Evolutionary conservation across 2,797 vertebrate genomes (phyloP), one percentile per base, ranked within the genome.

Genomic region (Enteromius treurensis): DNA sequence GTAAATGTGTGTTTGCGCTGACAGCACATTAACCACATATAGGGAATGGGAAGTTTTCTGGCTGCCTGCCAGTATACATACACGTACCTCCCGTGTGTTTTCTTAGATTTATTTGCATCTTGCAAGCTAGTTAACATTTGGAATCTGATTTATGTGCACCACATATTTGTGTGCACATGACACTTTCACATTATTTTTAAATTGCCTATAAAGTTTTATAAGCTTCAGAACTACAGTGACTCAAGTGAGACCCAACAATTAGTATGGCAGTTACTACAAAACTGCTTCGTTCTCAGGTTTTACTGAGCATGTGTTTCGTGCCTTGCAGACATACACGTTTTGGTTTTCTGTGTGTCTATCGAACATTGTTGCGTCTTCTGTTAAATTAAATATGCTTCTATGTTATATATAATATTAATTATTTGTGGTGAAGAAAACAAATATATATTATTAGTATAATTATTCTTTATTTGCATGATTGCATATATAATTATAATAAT

Each of bases 1-100:
- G n/a, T 85, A 34, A 82, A 80, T 23, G 89, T 91, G 87, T 45
- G 19, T 45, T 82, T 70, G n/a, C 1, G 1, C 19, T 53, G 70
- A 83, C 53, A 69, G 69, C 23, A 49, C 4, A 58, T 42, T 26
- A 70, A 14, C 47, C 32, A 26, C 77, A 67, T 45, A 19, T 40
- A 53, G 34, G 14, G 34, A n/a, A 69, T 26, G 32, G 34, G 65
- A 76, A 67, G 47, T 29, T 42, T 37, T 62, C 15, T 65, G 42
- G 60, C 45, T n/a, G 29, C 8, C 45, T 53, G 45, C 42, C 80
- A 67, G 14, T 21, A 62, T 45, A 34, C 55, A 81, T n/a, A 40
- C 37, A 40, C 8, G 37, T 9, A 65, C 40, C 37, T 49, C 13
- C 34, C 1, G 3, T 70, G 67, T 42, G 47, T 29, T 79, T 67